Base-by-base conservation (phyloP, 37 sponge, comb jelly and placozoan species). In the Aphrocallistes beatrix region DNA sequence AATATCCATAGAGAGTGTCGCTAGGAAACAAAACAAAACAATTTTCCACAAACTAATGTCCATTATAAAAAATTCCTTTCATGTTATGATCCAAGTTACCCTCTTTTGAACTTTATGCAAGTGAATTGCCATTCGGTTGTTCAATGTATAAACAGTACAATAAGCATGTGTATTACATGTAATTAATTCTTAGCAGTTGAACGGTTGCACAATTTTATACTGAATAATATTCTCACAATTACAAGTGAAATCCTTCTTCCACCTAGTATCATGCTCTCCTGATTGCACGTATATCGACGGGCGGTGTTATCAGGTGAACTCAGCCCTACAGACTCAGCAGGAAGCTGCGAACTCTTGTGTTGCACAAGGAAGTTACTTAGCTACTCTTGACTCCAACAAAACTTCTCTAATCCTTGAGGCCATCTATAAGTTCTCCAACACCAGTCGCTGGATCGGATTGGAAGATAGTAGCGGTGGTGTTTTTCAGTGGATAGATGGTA, bases 361-460 rank as follows among this genome's bases (percentile, higher is more conserved):
- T 21, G 17, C 10, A 13, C 25, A 30, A 32, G 75, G 75, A 32
- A 60, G 75, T 13, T 60, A 60, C 75, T 28, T 60, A 60, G 75
- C 75, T 6, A 25, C 75, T 6, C 6, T 60, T 60, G 28, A 25
- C 1, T 60, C 75, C 3, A 19, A 19, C 10, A 8, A 25, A 32
- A 60, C n/a, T 13, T 30, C 21, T 32, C 75, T 25, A 13, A 60
- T 60, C 25, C n/a, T 60, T 1, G 32, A 60, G n/a, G 75, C 17
- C 3, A 25, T 13, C 1, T n/a, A n/a, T n/a, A n/a, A n/a, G n/a
- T n/a, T n/a, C n/a, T n/a, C n/a, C n/a, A 30, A 3, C n/a, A 6
- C 1, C 8, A 60, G 25, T 60, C n/a, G n/a, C 75, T 60, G 75
- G 75, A 60, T 60, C n/a, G 75, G 75, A 60, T 60, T 60, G 75